Evolutionary conservation across 2,888 invertebrate species (phyloP).

Genomic region (Sepioteuthis lessoniana): DNA sequence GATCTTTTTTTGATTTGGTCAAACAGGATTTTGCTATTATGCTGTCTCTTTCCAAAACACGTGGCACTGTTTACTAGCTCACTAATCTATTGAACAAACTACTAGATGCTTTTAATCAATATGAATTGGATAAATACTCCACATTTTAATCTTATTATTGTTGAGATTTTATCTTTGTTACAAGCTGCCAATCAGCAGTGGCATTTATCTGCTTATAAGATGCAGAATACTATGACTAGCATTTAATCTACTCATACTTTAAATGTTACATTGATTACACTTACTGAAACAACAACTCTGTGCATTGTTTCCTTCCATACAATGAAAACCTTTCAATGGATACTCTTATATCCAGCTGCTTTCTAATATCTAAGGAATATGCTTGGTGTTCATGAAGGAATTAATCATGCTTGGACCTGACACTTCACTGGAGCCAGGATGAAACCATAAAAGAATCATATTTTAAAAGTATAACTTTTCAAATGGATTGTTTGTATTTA

Average conservation of each 20-base stretch:
- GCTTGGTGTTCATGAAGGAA: background rate
- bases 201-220: background rate
- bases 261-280: background rate
- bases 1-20: background rate
- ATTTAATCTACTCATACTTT: background rate
- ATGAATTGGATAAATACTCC: background rate
- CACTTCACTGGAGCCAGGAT: background rate
- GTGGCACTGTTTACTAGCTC: background rate
- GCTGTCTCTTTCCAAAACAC: background rate
- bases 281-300: background rate
- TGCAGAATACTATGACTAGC: background rate
- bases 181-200: conserved; percentile 7
- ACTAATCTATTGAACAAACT: background rate
- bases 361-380: background rate
- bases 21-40: background rate
- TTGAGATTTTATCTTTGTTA: background rate
- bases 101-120: background rate
- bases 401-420: background rate
- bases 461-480: too few species aligned
- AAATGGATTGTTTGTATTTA: background rate
- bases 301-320: background rate
- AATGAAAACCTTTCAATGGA: conserved; percentile 42
- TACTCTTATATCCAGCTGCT: background rate
- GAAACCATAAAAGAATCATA: background rate
- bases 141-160: background rate